Base-by-base conservation (phyloP, 2,797 vertebrate genomes). In the Leucoraja ocellata region DNA sequence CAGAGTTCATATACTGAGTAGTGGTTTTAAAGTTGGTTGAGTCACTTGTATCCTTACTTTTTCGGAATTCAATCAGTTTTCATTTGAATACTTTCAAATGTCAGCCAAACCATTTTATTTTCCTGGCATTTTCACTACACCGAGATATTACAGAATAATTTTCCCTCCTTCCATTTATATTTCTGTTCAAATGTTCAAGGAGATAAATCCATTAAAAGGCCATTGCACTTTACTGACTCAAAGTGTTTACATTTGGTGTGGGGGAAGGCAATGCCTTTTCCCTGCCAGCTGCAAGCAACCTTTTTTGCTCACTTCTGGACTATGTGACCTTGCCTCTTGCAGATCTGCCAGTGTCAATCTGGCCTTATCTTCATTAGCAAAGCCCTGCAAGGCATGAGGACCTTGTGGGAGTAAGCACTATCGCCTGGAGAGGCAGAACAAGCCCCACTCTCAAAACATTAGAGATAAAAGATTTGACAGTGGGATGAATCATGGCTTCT, bases 1-100 rank as follows among this genome's bases (percentile, higher is more conserved):
- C 84, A 36, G 8, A 68, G 6, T 16, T 36, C 63, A 88, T 65
- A 88, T 18, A n/a, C 36, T 63, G 7, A 68, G n/a, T 88, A 5
- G 46, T n/a, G 68, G n/a, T 88, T 14, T 18, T 63, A 68, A 88
- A 13, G 63, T 88, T 68, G 14, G 18, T 32, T 16, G 63, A 65
- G 83, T 36, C 21, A 18, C 84, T 68, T 18, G 16, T 10, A n/a
- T 88, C 61, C n/a, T 32, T 9, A 4, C 32, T 63, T 84, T 84
- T 14, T 63, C 0, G 13, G 58, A 65, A 14, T 65, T 25, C n/a
- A 88, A 18, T 32, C 84, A 36, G 61, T 16, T 88, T 65, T 88
- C n/a, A 68, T 88, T 88, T 68, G 61, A 88, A 88, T 88, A 36
- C 14, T 21, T 88, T 88, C 63, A 68, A 68, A 68, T 88, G 84